Conservation (phyloP, 2,797 vertebrate species). For the Emys orbicularis region DNA sequence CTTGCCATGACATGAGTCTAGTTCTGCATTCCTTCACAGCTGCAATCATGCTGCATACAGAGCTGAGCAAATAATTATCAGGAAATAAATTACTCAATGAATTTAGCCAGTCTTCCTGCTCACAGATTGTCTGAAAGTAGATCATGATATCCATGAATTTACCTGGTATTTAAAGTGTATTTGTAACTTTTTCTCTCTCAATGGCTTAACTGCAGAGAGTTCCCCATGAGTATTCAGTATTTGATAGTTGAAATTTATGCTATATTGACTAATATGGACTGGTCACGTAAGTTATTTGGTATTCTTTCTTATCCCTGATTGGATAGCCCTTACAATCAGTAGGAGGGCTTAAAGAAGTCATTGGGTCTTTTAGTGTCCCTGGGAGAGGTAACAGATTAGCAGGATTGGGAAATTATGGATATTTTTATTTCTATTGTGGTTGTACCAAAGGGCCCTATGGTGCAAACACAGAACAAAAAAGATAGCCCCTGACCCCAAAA, state of each 20-base stretch:
- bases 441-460: background rate
- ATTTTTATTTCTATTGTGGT: background rate
- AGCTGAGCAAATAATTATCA: background rate
- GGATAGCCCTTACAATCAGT: background rate
- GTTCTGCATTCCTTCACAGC: background rate
- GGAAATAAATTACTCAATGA: background rate
- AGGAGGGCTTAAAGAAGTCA: background rate
- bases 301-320: background rate
- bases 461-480: background rate
- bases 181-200: background rate
- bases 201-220: background rate
- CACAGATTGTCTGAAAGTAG: background rate
- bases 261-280: background rate
- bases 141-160: background rate
- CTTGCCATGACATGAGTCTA: background rate
- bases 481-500: background rate
- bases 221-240: background rate
- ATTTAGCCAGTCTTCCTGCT: background rate
- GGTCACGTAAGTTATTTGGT: background rate
- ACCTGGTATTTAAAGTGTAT: background rate
- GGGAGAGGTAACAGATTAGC: background rate
- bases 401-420: background rate
- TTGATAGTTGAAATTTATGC: background rate
- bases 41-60: fast-evolving
- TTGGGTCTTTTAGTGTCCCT: too few species aligned